Evolutionary conservation across 2,797 vertebrate genomes (phyloP), one percentile per base, ranked within the genome.

Genomic region (Octomys mimax): DNA sequence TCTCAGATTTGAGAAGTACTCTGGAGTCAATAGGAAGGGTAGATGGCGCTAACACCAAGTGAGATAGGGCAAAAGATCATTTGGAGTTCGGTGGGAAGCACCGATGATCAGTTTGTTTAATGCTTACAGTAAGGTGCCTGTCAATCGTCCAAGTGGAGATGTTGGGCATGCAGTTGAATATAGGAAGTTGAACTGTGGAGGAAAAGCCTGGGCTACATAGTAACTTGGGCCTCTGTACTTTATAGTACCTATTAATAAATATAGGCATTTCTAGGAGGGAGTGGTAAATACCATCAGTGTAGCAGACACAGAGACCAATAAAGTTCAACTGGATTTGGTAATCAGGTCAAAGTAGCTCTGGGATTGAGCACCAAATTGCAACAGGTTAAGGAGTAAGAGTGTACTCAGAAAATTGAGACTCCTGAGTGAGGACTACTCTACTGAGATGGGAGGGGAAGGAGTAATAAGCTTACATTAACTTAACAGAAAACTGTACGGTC

Each of bases 1-100:
- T 79, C 49, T 96, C 92, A 94, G 75, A 87, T 96, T 93, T 94
- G 31, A 33, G 18, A 94, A 95, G 39, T 90, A 95, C 71, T 73
- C 22, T 14, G 95, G n/a, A 92, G 49, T 96, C 84, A 97, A 95
- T 7, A 84, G 42, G 66, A 95, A 89, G 57, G 18, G 19, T 66
- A 96, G 71, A 82, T 73, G 42, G 39, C 85, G 49, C 73, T 2
- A 2, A 84, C 66, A 95, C 52, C 66, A 95, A 94, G 36, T 95
- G 64, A 95, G 71, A 79, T 1, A 75, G n/a, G 84, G 59, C 46
- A 96, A 22, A 95, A 92, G 61, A 94, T 71, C 52, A 52, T 62
- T 96, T 66, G 10, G 42, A 42, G n/a, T 46, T 82, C n/a, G 42
- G 31, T 33, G 42, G 12, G 68, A 49, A 36, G 94, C 2, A 86